Evolutionary conservation across 2,888 invertebrate genomes (phyloP), one percentile per base, ranked within the genome.

Genomic region (Pilophorus perplexus): DNA sequence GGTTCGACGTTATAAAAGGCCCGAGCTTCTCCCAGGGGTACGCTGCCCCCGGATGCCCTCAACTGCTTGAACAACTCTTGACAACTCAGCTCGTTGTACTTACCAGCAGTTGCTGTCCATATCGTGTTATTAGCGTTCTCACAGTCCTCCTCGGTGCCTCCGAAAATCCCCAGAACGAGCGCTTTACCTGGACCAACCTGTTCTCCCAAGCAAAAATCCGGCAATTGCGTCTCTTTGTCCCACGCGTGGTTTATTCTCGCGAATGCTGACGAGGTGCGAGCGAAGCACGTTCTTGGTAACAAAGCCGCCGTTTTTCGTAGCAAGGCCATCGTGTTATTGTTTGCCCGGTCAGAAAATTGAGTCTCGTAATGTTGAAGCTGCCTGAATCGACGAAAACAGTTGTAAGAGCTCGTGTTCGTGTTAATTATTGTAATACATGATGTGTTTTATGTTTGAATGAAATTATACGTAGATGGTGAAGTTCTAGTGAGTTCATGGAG

Each of bases 1-100:
- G 81, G 79, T 71, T 86, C 85, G 25, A 88, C 74, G 71, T 84
- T 84, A 74, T 82, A 88, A 73, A 87, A 83, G 10, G 86, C 77
- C 70, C 87, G 80, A 2, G 79, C 82, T 78, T 78, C 83, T 74
- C 75, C 84, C 74, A 77, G 77, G 75, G 67, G 81, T 77, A 79
- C 82, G 69, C 76, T 83, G 73, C 77, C 83, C 73, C 78, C 78
- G 8, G 70, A 65, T 1, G 60, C 57, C 55, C 54, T 66, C 23
- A 71, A 67, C 28, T 67, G 65, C 18, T 71, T 70, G 6, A 69
- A 27, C 14, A 71, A 54, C 42, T 65, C 67, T 33, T 44, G 59
- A 40, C 67, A 64, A 23, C 67, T 66, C 40, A 62, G 67, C 5
- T 71, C 55, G 46, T 71, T 71, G 44, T 68, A 71, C 12, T 69